phyloP scores from a whole-genome alignment of 2,888 invertebrate species.

The Drosophila longiperda region DNA sequence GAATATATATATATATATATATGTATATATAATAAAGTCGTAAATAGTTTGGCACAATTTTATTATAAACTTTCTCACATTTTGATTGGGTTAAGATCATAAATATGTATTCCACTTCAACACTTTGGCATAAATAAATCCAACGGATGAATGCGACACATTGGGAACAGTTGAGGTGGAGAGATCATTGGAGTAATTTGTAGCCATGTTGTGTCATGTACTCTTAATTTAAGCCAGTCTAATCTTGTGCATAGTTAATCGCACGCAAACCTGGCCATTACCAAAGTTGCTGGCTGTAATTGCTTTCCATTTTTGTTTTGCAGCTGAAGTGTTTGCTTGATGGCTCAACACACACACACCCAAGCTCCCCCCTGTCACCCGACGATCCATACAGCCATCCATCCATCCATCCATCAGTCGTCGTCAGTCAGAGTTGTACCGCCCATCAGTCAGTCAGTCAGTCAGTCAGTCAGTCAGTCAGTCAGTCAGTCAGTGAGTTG shows the following conservation, averaged over 20 bases:
- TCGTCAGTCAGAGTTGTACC: slow-evolving; percentile 26
- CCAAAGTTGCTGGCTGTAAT: slow-evolving; percentile 40
- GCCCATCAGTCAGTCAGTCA: slow-evolving; percentile 49
- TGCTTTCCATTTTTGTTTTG: slow-evolving; percentile 33
- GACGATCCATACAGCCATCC: background rate
- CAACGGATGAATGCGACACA: background rate
- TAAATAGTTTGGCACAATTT: background rate
- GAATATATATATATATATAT: background rate
- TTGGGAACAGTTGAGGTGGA: background rate
- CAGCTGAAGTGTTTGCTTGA: slow-evolving; percentile 43
- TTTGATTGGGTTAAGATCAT: background rate
- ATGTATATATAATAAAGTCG: background rate
- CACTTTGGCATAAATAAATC: background rate
- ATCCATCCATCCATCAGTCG: slow-evolving; percentile 41
- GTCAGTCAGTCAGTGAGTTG: slow-evolving; percentile 24
- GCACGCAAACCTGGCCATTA: slow-evolving; percentile 18
- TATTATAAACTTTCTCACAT: background rate
- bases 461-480: slow-evolving; percentile 28
- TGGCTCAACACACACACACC: slow-evolving; percentile 45
- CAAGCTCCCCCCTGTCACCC: background rate
- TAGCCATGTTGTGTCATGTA: slow-evolving; percentile 14
- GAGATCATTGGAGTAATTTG: background rate
- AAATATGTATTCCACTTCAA: background rate
- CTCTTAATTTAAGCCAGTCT: slow-evolving; percentile 15
- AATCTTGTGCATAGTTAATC: slow-evolving; percentile 28